Evolutionary conservation across 2,113 vertebrate genomes (phyloP), one percentile per base, ranked within the genome.

Genomic region (Pogonocichla stellata): DNA sequence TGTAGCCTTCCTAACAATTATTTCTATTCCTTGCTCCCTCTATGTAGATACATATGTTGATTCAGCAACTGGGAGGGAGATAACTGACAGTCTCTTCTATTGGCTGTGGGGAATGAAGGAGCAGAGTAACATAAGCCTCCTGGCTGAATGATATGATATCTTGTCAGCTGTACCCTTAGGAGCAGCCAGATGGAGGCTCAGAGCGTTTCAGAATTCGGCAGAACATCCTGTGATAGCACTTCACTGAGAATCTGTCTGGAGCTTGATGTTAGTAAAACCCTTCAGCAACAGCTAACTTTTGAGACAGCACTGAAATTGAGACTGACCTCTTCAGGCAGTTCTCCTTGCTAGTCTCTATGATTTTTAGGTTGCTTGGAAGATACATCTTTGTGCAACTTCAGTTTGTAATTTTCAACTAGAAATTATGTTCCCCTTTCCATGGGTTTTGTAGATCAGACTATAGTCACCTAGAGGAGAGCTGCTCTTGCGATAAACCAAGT

Each of bases 401-500:
- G 45, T 75, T 64, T 47, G 26, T 8, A 1, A 2, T 57, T 69
- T 70, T 78, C 18, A 43, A 3, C 3, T 47, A 8, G 29, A 57
- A 62, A 9, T 38, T 0, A 12, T 25, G 5, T 40, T 87, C 6
- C 5, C 1, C 5, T 57, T 71, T 7, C 2, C 48, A 3, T 14
- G 31, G 4, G 10, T 31, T 56, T 61, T 81, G 12, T 57, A 26
- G 14, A 33, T 26, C 38, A 48, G 48, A 26, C 18, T 69, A 0
- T 25, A 24, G 14, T 70, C 10, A 29, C 5, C 4, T 53, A 18
- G 17, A 70, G 50, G 53, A 80, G 9, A 51, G 18, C 28, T 62
- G 33, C 42, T 62, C 28, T 3, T 2, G 1, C 6, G 0, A 17
- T 38, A 51, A n/a, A 25, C 24, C 0, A 70, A 9, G 5, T 14